Evolutionary conservation across 2,888 invertebrate genomes (phyloP), one percentile per base, ranked within the genome.

Genomic region (Thymelicus acteon): DNA sequence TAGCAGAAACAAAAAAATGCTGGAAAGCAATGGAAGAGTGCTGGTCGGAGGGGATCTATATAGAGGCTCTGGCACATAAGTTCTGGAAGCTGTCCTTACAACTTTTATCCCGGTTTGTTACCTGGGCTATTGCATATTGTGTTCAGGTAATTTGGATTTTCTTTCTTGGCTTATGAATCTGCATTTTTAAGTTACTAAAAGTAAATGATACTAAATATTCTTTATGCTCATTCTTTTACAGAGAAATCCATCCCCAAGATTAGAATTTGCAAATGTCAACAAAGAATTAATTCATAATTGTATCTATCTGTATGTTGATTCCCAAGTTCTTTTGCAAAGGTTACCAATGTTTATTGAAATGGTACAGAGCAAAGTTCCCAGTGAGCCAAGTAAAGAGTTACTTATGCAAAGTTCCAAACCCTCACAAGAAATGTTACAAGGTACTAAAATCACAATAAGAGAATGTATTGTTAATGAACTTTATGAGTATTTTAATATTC

Each of bases 61-160:
- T 99, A 65, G 93, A 95, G 37, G 96, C 97, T 71, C 92, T 98
- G 0, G 96, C 96, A 68, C 96, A 96, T 82, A 97, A 97, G 84
- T 98, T 99, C 90, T 97, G 98, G 95, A 98, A 98, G 88, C 94
- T 99, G 7, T 96, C 96, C 24, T 92, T 99, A 73, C 97, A 98
- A 91, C 93, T 99, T 52, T 83, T 98, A 58, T 95, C 97, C 58
- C 95, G 98, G 80, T 97, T 97, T 85, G 93, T 95, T 10, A 95
- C 95, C n/a, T 98, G 97, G 96, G 94, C 95, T 66, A 88, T 87
- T 47, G 88, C 85, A 64, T 86, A 87, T 76, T 88, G 93, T 81
- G 82, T 83, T 74, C 89, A 93, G 87, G 94, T 94, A 81, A 72
- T 61, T 19, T 72, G 13, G 31, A 10, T 37, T 57, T 24, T 24